phyloP scores from a whole-genome alignment of 2,888 invertebrate species.

The Prenolepis imparis region DNA sequence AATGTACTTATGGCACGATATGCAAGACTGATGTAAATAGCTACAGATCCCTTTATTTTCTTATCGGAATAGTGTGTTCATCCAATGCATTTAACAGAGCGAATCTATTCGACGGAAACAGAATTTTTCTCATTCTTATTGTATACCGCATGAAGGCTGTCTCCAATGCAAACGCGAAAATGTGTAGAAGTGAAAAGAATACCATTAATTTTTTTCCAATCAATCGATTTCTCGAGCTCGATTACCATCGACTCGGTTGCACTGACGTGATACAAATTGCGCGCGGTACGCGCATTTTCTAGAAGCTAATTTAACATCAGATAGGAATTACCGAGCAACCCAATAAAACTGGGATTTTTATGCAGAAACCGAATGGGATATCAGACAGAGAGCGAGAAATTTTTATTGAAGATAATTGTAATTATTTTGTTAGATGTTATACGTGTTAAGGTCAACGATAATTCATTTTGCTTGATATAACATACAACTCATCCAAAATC shows the following conservation, averaged over 20 bases:
- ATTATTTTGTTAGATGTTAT: conserved; percentile 21
- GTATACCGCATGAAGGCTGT: conserved; percentile 14
- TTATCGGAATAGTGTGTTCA: conserved; percentile 57
- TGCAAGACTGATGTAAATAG: conserved; percentile 47
- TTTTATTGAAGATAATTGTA: background rate
- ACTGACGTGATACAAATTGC: conserved; percentile 49
- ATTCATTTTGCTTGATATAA: background rate
- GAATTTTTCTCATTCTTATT: conserved; percentile 43
- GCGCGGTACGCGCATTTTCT: conserved; percentile 49
- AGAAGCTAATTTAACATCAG: conserved; percentile 42
- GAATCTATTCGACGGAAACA: conserved; percentile 52
- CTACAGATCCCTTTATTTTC: conserved; percentile 46
- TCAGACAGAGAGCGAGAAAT: background rate
- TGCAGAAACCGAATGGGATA: conserved; percentile 31
- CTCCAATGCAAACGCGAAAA: conserved; percentile 42
- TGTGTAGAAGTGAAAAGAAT: conserved; percentile 51
- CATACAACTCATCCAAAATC: background rate
- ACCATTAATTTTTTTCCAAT: conserved; percentile 60
- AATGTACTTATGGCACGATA: background rate
- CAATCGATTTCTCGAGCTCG: conserved; percentile 62
- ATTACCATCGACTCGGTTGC: conserved; percentile 54
- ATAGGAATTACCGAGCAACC: conserved; percentile 33
- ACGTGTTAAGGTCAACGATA: background rate
- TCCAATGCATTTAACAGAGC: conserved; percentile 54
- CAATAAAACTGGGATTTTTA: conserved; percentile 33